Evolutionary conservation across 2,113 vertebrate species (phyloP), one percentile per base, ranked within the genome.

Genomic region (Dunckerocampus dactyliophorus): DNA sequence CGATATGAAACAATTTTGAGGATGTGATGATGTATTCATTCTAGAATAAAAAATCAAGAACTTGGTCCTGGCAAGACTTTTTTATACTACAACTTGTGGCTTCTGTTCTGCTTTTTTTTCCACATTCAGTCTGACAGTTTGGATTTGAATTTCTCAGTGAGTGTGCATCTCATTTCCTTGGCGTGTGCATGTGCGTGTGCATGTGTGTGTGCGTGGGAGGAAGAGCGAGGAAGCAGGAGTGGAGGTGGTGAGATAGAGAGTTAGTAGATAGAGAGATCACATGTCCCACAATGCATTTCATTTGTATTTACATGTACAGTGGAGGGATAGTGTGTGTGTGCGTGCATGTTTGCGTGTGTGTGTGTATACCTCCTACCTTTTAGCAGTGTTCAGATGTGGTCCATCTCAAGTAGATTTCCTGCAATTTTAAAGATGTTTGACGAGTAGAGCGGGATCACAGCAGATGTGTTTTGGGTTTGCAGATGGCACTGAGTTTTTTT

Each of bases 181-280:
- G 24, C 24, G n/a, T 86, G 79, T 87, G 74, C 82, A 83, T 87
- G 64, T 67, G 50, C 82, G 62, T 84, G 82, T 82, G 72, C 77
- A 28, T 28, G 17, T 74, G 82, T 78, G 83, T 84, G 75, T 76
- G 83, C 78, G 87, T 81, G 77, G 73, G 79, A 82, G 79, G 37
- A 67, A 69, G 70, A 62, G 69, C 61, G 59, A 3, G 67, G 20
- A 75, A 77, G 43, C 51, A 69, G 68, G 77, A 77, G 67, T 57
- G 74, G 57, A 54, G 46, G 14, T 47, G 11, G 66, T 56, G 72
- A 59, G 66, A 66, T 55, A 65, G 63, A n/a, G 50, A 71, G 62
- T 70, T 71, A 63, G 70, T 73, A 65, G 13, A 12, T 43, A 43
- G n/a, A 55, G 31, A 19, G 31, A 37, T 31, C 31, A 55, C 52